Percentiles rank a stretch among this genome's conserved stretches.
Conservation (phyloP, 2,888 invertebrate genomes). For the Zelleria hepariella region DNA sequence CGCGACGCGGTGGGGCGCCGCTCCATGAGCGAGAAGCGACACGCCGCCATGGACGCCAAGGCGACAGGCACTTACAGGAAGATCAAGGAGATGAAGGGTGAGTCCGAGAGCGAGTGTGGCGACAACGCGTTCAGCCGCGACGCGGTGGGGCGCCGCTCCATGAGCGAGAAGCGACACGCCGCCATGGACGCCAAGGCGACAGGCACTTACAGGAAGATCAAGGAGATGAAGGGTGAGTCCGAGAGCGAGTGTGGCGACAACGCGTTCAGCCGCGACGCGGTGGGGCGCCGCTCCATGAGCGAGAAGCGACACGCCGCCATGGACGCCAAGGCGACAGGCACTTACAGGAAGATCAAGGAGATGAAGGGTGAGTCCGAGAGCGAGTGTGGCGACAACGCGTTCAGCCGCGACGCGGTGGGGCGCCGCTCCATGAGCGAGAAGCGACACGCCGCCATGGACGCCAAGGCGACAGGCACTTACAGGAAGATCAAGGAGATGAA, state of each 20-base stretch:
- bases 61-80: neutral
- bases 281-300: constrained; percentile 95
- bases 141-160: constrained; percentile 95
- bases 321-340: constrained; percentile 94
- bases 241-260: too few relatives aligned
- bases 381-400: too few relatives aligned
- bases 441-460: neutral
- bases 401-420: neutral
- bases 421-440: neutral
- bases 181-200: constrained; percentile 95
- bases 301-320: constrained; percentile 97
- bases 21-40: neutral
- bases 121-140: constrained; percentile 80
- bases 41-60: neutral
- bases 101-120: constrained; percentile 40
- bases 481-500: neutral
- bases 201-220: constrained; percentile 88
- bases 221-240: constrained; percentile 33
- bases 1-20: neutral
- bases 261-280: too few relatives aligned
- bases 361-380: constrained; percentile 36
- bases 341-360: constrained; percentile 82
- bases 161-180: constrained; percentile 98
- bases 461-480: neutral
- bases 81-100: neutral